These are phyloP conservation scores for Echinarachnius parma DNA, from an alignment of 53 echinoderm and acorn worm species.

Conservation along the genomic window DNA sequence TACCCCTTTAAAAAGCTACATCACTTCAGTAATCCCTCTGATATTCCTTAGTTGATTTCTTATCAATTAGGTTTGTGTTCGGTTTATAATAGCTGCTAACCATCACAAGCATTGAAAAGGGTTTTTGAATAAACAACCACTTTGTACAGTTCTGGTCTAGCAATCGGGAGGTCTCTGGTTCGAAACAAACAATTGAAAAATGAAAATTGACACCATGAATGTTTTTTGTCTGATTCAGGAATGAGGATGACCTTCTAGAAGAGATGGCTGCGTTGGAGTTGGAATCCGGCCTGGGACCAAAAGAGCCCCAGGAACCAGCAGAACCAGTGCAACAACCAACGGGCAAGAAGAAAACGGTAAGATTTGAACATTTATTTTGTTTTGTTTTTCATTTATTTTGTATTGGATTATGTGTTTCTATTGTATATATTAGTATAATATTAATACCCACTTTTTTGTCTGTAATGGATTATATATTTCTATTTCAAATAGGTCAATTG, in stretches of 20 bases:
- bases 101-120: too few species aligned
- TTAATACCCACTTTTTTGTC: background rate
- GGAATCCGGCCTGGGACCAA: conserved; percentile 40
- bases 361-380: background rate
- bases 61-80: too few species aligned
- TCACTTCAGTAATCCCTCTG: too few species aligned
- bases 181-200: background rate
- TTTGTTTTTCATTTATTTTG: too few species aligned
- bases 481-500: background rate
- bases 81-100: too few species aligned
- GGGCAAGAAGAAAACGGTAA: conserved; percentile 35
- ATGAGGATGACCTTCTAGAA: conserved; percentile 85
- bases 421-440: background rate
- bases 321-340: conserved; percentile 31
- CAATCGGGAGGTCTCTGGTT: background rate
- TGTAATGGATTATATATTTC: background rate
- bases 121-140: too few species aligned
- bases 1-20: too few species aligned
- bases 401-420: background rate
- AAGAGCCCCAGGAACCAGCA: conserved; percentile 12
- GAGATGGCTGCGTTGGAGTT: conserved; percentile 66
- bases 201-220: background rate
- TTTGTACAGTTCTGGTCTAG: too few species aligned
- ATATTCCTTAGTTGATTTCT: too few species aligned
- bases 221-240: conserved; percentile 28